These are phyloP conservation scores for Aphyosemion australe DNA, from an alignment of 2,113 vertebrate genomes.

Conservation along the genomic window DNA sequence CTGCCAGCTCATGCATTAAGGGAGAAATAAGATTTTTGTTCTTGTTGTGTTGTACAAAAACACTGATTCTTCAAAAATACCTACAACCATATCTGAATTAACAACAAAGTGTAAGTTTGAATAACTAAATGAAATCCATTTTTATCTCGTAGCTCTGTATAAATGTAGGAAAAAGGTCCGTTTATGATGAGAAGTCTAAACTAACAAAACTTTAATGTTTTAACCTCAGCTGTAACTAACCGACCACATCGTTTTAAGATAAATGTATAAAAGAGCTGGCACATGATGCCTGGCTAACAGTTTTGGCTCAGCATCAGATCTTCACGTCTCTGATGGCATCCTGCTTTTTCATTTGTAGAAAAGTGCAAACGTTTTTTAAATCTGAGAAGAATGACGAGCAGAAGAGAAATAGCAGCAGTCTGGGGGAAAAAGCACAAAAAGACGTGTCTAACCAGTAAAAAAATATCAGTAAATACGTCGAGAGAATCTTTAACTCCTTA, in stretches of 20 bases:
- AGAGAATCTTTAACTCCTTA: slow-evolving; percentile 24
- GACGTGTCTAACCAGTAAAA: slow-evolving; percentile 42
- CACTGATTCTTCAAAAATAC: slow-evolving; percentile 3
- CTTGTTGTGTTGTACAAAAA: slow-evolving; percentile 19
- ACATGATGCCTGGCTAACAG: slow-evolving; percentile 2
- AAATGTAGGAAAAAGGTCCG: slow-evolving; percentile 49
- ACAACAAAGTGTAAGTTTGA: background rate
- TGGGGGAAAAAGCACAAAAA: slow-evolving; percentile 5
- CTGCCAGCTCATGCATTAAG: background rate
- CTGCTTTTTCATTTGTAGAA: slow-evolving; percentile 9
- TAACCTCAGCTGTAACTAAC: slow-evolving; percentile 9
- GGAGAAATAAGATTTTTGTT: slow-evolving; percentile 10
- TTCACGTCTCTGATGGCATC: slow-evolving; percentile 11
- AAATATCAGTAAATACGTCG: slow-evolving; percentile 37
- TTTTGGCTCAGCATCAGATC: slow-evolving; percentile 10
- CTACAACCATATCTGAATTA: background rate
- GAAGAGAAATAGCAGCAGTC: slow-evolving; percentile 25
- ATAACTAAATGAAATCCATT: background rate
- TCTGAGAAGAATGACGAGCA: slow-evolving; percentile 30
- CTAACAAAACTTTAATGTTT: no score
- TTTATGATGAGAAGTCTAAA: background rate
- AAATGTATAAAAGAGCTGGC: slow-evolving; percentile 26
- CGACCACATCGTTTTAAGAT: slow-evolving; percentile 20
- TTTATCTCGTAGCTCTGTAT: slow-evolving; percentile 20
- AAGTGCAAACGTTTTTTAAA: slow-evolving; percentile 16